Conservation (phyloP, 2,888 invertebrate genomes). For the Drosophila neotestacea region DNA sequence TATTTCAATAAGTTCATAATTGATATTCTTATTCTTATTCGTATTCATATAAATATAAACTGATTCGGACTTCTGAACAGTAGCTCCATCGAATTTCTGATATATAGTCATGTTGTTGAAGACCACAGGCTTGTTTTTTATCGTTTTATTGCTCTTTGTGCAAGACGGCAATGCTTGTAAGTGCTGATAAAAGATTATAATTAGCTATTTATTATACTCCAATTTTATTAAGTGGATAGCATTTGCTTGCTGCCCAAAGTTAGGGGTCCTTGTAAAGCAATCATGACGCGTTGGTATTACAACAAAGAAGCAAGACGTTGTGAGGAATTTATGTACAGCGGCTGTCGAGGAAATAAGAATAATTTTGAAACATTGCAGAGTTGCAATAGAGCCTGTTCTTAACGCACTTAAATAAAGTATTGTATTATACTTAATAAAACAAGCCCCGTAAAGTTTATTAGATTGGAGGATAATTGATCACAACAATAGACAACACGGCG, state of each 20-base stretch:
- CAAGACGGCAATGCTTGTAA: not conserved
- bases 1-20: not conserved
- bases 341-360: constrained; percentile 24
- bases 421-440: not conserved
- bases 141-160: not conserved
- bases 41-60: no score
- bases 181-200: not conserved
- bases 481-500: no score
- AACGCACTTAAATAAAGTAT: not conserved
- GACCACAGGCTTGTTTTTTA: not conserved
- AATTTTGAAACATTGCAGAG: not conserved
- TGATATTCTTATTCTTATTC: no score
- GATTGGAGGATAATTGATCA: no score
- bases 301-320: constrained; percentile 23
- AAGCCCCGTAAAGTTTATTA: no score
- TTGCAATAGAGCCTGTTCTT: not conserved
- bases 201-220: not conserved
- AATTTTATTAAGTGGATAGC: not conserved
- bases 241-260: constrained; percentile 10
- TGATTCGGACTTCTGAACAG: not conserved
- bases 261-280: constrained; percentile 28
- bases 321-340: constrained; percentile 28
- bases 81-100: not conserved
- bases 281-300: constrained; percentile 31
- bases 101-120: not conserved